phyloP scores from a whole-genome alignment of 64 coral and sea anemone genomes.

The Montipora sp. region DNA sequence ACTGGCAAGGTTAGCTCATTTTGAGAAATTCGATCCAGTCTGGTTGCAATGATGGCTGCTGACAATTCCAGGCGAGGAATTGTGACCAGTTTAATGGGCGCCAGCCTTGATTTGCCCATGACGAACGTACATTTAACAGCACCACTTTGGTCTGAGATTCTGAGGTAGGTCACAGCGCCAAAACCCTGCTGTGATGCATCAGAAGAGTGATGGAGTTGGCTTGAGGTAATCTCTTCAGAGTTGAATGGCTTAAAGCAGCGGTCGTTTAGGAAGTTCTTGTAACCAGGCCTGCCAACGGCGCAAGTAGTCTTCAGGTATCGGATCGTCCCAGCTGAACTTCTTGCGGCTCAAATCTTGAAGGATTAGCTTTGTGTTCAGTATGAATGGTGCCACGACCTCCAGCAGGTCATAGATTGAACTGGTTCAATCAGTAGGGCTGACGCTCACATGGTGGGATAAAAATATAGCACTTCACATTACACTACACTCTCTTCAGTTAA shows the following conservation, averaged over 20 bases:
- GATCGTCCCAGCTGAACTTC: neutral
- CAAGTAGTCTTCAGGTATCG: too few species aligned
- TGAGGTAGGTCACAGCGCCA: conserved; percentile 33
- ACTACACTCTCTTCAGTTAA: too few species aligned
- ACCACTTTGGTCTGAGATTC: neutral
- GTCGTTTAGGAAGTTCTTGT: neutral
- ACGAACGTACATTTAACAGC: conserved; percentile 9
- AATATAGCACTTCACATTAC: too few species aligned
- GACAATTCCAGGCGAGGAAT: conserved; percentile 54
- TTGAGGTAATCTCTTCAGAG: conserved; percentile 3
- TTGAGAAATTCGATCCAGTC: conserved; percentile 10
- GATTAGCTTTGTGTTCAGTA: conserved; percentile 7
- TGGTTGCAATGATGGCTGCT: conserved; percentile 35
- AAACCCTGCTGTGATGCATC: neutral
- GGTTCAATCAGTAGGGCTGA: too few species aligned
- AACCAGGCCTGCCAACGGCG: too few species aligned
- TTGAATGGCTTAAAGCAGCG: conserved; percentile 2
- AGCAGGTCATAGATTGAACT: conserved; percentile 32
- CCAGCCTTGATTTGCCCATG: conserved; percentile 58
- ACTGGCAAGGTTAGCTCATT: conserved; percentile 21
- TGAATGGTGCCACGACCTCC: conserved; percentile 34
- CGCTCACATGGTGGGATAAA: too few species aligned
- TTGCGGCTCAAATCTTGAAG: conserved; percentile 24
- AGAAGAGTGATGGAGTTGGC: conserved; percentile 37
- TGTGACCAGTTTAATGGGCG: conserved; percentile 36